Percentiles rank a stretch among this genome's conserved stretches.
Conservation (phyloP, 1,140 invertebrate genomes). For the Bemisia tabaci region DNA sequence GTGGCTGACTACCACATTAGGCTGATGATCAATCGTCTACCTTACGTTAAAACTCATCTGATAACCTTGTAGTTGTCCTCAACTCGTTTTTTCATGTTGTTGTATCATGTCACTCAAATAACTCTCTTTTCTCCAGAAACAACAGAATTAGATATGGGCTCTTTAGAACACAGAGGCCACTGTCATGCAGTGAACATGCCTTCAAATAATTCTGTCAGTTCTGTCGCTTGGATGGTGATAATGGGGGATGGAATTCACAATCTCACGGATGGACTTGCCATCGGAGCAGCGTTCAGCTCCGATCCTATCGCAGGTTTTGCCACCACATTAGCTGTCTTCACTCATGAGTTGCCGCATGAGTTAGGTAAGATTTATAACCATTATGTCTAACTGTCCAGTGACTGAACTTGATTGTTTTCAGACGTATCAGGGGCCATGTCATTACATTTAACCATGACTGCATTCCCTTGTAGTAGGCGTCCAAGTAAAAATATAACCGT, state of each 20-base stretch:
- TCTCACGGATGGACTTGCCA: constrained; percentile 62
- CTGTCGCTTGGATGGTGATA: constrained; percentile 60
- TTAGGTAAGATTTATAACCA: constrained; percentile 36
- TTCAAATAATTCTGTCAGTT: not conserved
- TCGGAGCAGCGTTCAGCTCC: constrained; percentile 60
- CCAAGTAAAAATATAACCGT: too few relatives aligned
- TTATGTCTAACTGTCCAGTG: too few relatives aligned
- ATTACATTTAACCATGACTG: too few relatives aligned
- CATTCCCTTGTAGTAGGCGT: too few relatives aligned
- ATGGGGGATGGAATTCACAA: constrained; percentile 69
- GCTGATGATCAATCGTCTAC: too few relatives aligned
- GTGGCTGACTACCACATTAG: too few relatives aligned
- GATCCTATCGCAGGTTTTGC: constrained; percentile 56
- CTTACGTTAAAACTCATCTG: too few relatives aligned
- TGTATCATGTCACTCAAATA: too few relatives aligned
- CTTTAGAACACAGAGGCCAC: constrained; percentile 3
- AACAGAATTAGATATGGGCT: not conserved
- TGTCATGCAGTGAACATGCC: constrained; percentile 28
- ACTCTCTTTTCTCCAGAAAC: not conserved
- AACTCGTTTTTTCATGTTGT: too few relatives aligned
- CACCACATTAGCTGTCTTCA: constrained; percentile 63
- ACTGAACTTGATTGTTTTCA: too few relatives aligned
- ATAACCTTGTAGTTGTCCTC: too few relatives aligned
- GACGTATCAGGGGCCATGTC: too few relatives aligned
- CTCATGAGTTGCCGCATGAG: constrained; percentile 70